Conservation (phyloP, 2,888 invertebrate species). For the Clunio marinus region DNA sequence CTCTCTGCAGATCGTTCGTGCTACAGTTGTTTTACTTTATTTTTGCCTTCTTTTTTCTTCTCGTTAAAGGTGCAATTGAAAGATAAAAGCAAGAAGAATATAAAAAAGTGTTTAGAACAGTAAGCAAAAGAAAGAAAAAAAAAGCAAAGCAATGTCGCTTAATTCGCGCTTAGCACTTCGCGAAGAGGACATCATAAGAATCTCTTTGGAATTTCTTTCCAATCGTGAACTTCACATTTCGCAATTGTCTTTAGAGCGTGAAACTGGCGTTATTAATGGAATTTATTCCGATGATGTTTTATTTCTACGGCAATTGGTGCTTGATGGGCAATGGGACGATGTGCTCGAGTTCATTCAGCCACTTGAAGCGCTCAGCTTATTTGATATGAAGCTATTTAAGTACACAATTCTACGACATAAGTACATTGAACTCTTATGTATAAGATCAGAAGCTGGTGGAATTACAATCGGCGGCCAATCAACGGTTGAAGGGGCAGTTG, state of each 20-base stretch:
- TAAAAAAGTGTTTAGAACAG: too few species aligned
- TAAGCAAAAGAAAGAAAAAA: background rate
- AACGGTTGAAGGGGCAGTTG: slow-evolving; percentile 86
- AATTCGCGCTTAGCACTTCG: slow-evolving; percentile 70
- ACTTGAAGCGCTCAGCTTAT: slow-evolving; percentile 72
- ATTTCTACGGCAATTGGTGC: slow-evolving; percentile 87
- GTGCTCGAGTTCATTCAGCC: slow-evolving; percentile 95
- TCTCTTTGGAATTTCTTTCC: slow-evolving; percentile 80
- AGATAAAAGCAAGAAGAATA: too few species aligned
- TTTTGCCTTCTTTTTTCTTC: background rate
- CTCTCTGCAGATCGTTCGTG: slow-evolving; percentile 24
- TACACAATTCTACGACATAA: slow-evolving; percentile 88
- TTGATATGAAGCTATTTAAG: slow-evolving; percentile 78
- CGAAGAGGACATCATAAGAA: slow-evolving; percentile 83
- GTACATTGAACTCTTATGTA: slow-evolving; percentile 88
- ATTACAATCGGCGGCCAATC: slow-evolving; percentile 70
- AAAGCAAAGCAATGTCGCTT: background rate
- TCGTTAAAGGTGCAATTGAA: background rate
- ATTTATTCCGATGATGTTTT: slow-evolving; percentile 90
- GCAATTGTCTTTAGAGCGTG: slow-evolving; percentile 84
- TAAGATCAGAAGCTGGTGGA: slow-evolving; percentile 86
- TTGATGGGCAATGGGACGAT: slow-evolving; percentile 98
- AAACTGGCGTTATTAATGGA: slow-evolving; percentile 92
- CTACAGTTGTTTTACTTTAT: background rate
- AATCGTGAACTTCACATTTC: slow-evolving; percentile 89